Evolutionary conservation across 2,888 invertebrate genomes (phyloP), one percentile per base, ranked within the genome.

Genomic region (Ophion ellenae): DNA sequence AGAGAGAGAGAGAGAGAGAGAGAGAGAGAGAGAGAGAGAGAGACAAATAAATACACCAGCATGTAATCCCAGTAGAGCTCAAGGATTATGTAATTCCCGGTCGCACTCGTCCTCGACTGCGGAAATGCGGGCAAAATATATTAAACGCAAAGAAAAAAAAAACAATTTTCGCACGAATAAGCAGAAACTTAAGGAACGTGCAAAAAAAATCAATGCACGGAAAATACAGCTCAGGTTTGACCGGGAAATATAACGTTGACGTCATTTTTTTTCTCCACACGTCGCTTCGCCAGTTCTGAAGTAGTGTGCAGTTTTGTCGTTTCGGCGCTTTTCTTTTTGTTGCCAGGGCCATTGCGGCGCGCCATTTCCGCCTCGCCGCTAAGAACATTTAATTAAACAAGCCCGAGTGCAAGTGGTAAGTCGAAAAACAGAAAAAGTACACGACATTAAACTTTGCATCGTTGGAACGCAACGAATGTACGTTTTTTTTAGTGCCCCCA

Each of bases 1-100:
- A 61, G 71, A 57, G 32, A 71, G 47, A 59, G 71, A 57, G 32
- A 71, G 47, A 28, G 14, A 57, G 20, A 11, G 17, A 57, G 17
- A 45, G 14, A 7, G 17, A 66, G 10, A 66, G 6, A 66, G 36
- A 36, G 36, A 66, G 36, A 36, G 66, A 57, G 64, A 64, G 64
- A 24, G 69, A 61, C 57, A 57, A n/a, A 71, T 28, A 59, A 40
- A 73, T 24, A 67, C 67, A 61, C 67, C 70, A 57, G 20, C 47
- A 78, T 78, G 81, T 81, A 85, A 85, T 79, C 81, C 81, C 59
- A 57, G 70, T 74, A 69, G 64, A 81, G 69, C 81, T 57, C 78
- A 69, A 69, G 78, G 74, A 85, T 84, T 81, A 81, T 81, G 47
- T 81, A 81, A 81, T 81, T 81, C 69, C 81, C 61, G 75, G 79